A percentile compares a stretch with the other conserved stretches of the same genome.
Evolutionary conservation across 2,888 invertebrate species (phyloP).

Genomic region (Mesorhabditis spiculigera): DNA sequence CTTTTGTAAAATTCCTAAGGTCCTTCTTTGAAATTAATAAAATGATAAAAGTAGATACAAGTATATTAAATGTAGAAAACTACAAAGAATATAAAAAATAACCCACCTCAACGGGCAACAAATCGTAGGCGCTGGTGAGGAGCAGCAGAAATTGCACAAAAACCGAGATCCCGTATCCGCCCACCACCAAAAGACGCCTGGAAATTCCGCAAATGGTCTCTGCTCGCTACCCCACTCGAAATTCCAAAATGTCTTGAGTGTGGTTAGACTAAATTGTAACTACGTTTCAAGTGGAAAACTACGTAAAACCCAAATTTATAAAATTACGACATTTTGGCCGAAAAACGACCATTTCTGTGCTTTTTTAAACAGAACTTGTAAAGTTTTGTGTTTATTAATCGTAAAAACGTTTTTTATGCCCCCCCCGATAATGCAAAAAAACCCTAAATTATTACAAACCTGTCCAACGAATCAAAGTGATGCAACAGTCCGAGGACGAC

Average conservation of each 20-base stretch:
- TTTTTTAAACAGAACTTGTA: too few species aligned
- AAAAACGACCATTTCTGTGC: too few species aligned
- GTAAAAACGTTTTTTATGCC: too few species aligned
- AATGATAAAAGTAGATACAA: too few species aligned
- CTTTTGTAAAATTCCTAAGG: too few species aligned
- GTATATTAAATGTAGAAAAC: too few species aligned
- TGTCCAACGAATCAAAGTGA: conserved; percentile 12
- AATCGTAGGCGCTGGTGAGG: conserved; percentile 7
- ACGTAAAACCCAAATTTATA: neutral
- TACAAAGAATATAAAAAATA: neutral
- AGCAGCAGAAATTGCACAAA: conserved; percentile 24
- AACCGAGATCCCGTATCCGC: conserved; percentile 24
- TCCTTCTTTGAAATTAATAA: too few species aligned
- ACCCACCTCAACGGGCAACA: conserved; percentile 3
- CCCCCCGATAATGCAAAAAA: too few species aligned
- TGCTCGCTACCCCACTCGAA: too few species aligned
- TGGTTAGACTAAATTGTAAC: neutral
- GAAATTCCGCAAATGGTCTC: neutral
- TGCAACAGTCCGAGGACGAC: conserved; percentile 19
- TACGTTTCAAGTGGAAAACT: conserved; percentile 7
- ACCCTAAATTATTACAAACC: too few species aligned
- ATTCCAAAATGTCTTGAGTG: neutral
- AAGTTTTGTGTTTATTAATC: too few species aligned
- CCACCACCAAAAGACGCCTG: conserved; percentile 23
- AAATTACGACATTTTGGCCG: neutral